Evolutionary conservation across 2,888 invertebrate species (phyloP), one percentile per base, ranked within the genome.

Genomic region (Diaprepes abbreviatus): DNA sequence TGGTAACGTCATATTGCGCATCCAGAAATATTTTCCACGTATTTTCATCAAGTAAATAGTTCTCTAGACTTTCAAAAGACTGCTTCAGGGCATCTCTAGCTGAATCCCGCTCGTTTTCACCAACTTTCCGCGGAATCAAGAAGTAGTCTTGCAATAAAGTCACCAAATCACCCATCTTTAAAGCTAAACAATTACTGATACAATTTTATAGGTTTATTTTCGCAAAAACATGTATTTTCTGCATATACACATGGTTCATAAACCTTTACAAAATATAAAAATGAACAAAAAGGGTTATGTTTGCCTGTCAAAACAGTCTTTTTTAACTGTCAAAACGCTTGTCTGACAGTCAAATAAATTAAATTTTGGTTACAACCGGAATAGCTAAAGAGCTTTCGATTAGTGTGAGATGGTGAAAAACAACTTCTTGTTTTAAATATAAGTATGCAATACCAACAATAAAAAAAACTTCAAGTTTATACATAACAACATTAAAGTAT

Each of bases 11-110:
- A 48, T 77, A 79, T 28, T 73, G 66, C 7, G 71, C 66, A 9
- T 77, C 76, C 6, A 76, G 58, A 43, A 79, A 76, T 14, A 75
- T 65, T 54, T 77, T 76, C 79, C 79, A 79, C 17, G 72, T 73
- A 16, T 76, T 74, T 21, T 74, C 74, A 19, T 74, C 73, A 7
- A 65, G 40, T 7, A 77, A 38, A 48, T 31, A 48, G 16, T 60
- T 57, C 43, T 67, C 59, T 35, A 67, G 19, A 28, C 52, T 50
- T 33, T 72, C 65, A 50, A 69, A 72, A 4, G 40, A 35, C 21
- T 50, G 36, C 35, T 57, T 55, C 21, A 65, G 45, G 9, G 38
- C 40, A n/a, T 60, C 60, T 31, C 70, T 52, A 3, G 63, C 64
- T 2, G 43, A 17, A 43, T 72, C 65, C 35, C 60, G 59, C 50